phyloP scores from a whole-genome alignment of 2,797 vertebrate species.

The Clarias pachynema region DNA sequence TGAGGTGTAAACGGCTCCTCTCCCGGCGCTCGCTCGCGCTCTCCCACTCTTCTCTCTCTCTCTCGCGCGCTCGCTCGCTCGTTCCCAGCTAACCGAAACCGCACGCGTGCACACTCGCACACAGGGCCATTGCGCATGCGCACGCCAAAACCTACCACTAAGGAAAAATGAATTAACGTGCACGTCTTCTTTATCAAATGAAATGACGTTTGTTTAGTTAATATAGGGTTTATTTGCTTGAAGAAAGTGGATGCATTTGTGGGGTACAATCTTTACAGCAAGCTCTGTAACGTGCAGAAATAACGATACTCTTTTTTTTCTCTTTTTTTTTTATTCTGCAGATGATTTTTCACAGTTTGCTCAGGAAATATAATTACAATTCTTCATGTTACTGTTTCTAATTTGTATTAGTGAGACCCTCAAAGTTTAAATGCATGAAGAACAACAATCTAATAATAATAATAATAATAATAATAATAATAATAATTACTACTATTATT shows the following conservation, averaged over 20 bases:
- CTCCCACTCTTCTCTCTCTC: slow-evolving; percentile 37
- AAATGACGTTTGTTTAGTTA: neutral
- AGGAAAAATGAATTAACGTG: neutral
- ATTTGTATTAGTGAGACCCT: neutral
- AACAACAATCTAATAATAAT: neutral
- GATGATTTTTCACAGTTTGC: neutral
- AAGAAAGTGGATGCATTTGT: neutral
- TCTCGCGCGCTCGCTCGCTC: slow-evolving; percentile 48
- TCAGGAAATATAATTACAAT: neutral
- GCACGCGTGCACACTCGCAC: slow-evolving; percentile 60
- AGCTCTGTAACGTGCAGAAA: too few species aligned
- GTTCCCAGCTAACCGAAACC: slow-evolving; percentile 75
- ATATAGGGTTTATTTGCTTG: neutral
- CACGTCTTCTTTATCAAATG: neutral
- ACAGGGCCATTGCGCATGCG: slow-evolving; percentile 67
- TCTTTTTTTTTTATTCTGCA: neutral
- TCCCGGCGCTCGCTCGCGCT: slow-evolving; percentile 32
- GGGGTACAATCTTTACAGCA: neutral
- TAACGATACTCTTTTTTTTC: neutral
- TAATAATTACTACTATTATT: neutral
- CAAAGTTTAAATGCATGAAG: neutral
- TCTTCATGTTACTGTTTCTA: neutral
- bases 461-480: neutral
- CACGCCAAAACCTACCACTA: slow-evolving; percentile 52
- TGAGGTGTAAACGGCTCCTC: slow-evolving; percentile 20